Conservation (phyloP, 2,888 invertebrate genomes). For the Magallana nippona region DNA sequence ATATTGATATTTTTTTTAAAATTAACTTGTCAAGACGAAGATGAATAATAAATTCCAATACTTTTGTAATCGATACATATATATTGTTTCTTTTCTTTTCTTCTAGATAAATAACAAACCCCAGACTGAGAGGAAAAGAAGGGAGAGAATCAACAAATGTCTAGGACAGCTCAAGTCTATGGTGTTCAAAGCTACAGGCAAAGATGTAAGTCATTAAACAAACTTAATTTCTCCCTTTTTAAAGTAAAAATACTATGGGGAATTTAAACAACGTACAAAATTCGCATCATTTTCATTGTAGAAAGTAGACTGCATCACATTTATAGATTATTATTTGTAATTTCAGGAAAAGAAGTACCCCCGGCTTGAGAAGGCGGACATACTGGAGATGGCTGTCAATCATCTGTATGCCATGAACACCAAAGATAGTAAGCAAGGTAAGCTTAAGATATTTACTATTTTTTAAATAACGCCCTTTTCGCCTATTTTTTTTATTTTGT, state of each 20-base stretch:
- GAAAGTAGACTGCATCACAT: no score
- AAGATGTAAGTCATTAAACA: slow-evolving; percentile 15
- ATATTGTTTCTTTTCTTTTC: no score
- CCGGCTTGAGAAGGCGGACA: slow-evolving; percentile 34
- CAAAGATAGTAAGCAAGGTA: slow-evolving; percentile 3
- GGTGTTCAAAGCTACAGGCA: slow-evolving; percentile 28
- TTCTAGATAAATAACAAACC: slow-evolving; percentile 37
- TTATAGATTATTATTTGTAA: not conserved
- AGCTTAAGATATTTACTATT: not conserved
- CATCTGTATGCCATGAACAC: slow-evolving; percentile 19
- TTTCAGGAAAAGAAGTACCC: slow-evolving; percentile 33
- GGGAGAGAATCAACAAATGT: slow-evolving; percentile 50
- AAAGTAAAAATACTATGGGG: no score
- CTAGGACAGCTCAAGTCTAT: slow-evolving; percentile 34
- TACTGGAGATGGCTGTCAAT: slow-evolving; percentile 31
- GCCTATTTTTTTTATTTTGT: not conserved
- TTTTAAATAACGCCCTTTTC: not conserved
- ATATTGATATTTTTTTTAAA: no score
- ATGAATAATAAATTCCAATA: no score
- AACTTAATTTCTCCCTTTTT: no score
- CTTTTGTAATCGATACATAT: no score
- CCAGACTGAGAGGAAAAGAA: slow-evolving; percentile 47
- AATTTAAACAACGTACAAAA: no score
- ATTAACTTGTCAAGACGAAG: no score
- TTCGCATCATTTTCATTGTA: no score